phyloP scores from a whole-genome alignment of 2,888 invertebrate genomes.

The Leptopilina drosophilae region DNA sequence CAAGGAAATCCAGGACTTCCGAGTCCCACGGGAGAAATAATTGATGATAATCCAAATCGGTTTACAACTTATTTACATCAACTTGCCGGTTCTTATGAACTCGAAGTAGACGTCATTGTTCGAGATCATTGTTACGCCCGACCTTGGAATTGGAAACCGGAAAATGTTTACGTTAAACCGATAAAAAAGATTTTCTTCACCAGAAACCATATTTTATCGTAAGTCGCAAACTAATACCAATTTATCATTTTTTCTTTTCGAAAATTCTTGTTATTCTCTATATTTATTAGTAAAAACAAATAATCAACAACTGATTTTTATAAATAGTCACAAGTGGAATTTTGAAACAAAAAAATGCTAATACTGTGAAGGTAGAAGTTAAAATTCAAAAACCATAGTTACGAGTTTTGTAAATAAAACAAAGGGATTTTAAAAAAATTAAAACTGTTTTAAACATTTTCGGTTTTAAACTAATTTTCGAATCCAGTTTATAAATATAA shows the following conservation, averaged over 20 bases:
- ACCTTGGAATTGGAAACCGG: conserved; percentile 84
- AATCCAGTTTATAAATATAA: neutral
- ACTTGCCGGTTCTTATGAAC: conserved; percentile 71
- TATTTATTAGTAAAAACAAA: no score
- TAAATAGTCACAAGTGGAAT: neutral
- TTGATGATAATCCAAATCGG: conserved; percentile 79
- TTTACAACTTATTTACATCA: conserved; percentile 71
- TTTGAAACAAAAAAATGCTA: conserved; percentile 15
- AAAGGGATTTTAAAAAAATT: neutral
- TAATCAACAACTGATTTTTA: no score
- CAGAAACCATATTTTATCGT: conserved; percentile 45
- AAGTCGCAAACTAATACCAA: neutral
- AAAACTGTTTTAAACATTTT: no score
- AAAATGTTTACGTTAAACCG: conserved; percentile 81
- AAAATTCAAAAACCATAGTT: neutral
- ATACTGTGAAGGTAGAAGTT: conserved; percentile 20
- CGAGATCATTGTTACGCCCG: conserved; percentile 87
- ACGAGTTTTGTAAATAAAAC: neutral
- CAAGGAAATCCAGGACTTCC: conserved; percentile 57
- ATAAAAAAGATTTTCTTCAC: conserved; percentile 78
- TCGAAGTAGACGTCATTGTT: conserved; percentile 75
- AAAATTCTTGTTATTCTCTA: no score
- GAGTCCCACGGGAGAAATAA: conserved; percentile 76
- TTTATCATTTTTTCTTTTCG: no score
- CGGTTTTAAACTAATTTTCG: no score